phyloP scores from a whole-genome alignment of 2,113 vertebrate species.

The Ceyx melanurus region DNA sequence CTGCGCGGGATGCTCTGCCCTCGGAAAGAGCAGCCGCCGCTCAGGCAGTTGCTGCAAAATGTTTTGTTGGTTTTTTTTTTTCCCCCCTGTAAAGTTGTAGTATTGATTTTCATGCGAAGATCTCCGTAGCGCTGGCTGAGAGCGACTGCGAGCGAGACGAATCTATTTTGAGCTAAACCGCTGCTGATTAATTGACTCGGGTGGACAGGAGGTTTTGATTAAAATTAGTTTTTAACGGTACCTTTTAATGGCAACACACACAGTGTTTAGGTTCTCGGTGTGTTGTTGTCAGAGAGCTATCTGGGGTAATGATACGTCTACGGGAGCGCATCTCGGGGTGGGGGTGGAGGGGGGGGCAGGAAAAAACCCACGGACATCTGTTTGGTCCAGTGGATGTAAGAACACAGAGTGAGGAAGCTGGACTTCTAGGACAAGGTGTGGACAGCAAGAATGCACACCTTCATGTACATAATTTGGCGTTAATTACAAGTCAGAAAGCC shows the following conservation, averaged over 20 bases:
- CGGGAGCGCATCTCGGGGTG: not conserved
- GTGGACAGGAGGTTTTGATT: constrained; percentile 55
- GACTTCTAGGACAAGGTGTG: not conserved
- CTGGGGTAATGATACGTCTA: not conserved
- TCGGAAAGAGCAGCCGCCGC: not conserved
- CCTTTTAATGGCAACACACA: not conserved
- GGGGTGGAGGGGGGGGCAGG: not conserved
- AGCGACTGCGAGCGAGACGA: constrained; percentile 57
- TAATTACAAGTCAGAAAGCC: constrained; percentile 9
- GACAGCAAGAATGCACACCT: not conserved
- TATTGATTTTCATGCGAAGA: constrained; percentile 70
- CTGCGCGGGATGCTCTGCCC: not conserved
- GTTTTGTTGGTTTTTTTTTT: not conserved
- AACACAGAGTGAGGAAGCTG: not conserved
- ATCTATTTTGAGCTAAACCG: constrained; percentile 62
- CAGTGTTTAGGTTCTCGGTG: constrained; percentile 6
- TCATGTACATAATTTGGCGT: not conserved
- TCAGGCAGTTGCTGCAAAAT: constrained; percentile 3
- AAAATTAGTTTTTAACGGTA: constrained; percentile 53
- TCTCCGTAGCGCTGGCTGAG: constrained; percentile 41
- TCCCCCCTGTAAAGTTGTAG: constrained; percentile 58
- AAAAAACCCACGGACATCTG: not conserved
- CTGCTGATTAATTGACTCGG: constrained; percentile 53
- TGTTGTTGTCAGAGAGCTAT: not conserved
- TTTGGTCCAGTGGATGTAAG: not conserved